Conservation (phyloP, 2,113 vertebrate species). For the Eulacestoma nigropectus region DNA sequence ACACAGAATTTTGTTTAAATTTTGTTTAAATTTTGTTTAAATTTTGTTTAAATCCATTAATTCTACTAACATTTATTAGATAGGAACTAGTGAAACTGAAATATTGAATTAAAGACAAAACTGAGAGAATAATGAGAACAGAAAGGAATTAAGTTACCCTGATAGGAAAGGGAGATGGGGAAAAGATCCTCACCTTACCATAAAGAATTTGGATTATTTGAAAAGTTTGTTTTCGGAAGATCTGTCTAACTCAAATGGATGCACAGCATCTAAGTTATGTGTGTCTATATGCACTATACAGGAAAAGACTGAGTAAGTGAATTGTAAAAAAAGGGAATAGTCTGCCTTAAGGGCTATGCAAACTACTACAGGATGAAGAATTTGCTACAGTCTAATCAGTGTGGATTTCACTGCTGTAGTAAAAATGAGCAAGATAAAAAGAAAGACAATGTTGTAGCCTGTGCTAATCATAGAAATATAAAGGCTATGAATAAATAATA, state of each 20-base stretch:
- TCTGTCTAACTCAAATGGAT: background rate
- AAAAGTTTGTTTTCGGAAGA: background rate
- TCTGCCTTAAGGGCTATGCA: background rate
- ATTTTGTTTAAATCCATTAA: background rate
- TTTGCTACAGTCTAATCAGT: background rate
- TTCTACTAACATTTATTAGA: background rate
- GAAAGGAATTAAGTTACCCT: background rate
- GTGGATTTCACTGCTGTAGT: background rate
- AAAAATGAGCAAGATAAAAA: slow-evolving; percentile 38
- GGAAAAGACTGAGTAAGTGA: background rate
- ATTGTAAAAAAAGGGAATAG: background rate
- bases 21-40: background rate
- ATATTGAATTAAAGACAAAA: background rate
- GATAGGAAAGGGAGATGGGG: background rate
- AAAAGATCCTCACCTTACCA: background rate
- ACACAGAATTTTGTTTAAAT: background rate
- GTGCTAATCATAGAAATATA: slow-evolving; percentile 36
- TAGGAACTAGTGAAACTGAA: background rate
- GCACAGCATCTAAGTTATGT: background rate
- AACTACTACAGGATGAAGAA: background rate
- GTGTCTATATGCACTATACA: background rate
- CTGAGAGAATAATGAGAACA: background rate
- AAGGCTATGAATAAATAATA: slow-evolving; percentile 57
- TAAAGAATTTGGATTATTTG: background rate
- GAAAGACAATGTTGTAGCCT: slow-evolving; percentile 34